These are phyloP conservation scores for Pseudopipra pipra DNA, from an alignment of 2,113 vertebrate species.

Conservation along the genomic window DNA sequence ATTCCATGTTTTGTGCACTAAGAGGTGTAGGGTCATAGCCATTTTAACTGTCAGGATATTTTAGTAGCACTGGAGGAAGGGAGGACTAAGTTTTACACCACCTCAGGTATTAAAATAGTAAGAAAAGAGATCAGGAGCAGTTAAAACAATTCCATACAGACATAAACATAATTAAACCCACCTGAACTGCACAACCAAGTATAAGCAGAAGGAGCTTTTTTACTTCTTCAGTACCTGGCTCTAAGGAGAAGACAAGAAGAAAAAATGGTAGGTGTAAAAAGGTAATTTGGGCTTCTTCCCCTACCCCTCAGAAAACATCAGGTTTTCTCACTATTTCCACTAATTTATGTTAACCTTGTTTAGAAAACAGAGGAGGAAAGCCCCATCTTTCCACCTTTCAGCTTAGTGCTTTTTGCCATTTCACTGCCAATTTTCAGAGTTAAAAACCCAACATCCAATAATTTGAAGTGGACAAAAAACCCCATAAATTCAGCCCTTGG, in stretches of 20 bases:
- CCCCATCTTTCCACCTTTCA: background rate
- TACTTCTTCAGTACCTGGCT: conserved; percentile 92
- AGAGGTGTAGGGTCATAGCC: background rate
- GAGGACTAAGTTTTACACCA: background rate
- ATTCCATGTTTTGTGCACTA: background rate
- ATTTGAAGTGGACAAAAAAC: background rate
- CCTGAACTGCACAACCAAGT: conserved; percentile 97
- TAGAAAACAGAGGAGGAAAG: background rate
- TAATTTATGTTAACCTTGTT: background rate
- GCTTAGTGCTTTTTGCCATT: background rate
- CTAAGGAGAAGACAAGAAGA: conserved; percentile 69
- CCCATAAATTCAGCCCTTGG: background rate
- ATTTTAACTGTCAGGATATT: background rate
- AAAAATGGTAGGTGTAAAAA: background rate
- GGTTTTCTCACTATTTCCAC: background rate
- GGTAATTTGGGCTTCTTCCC: background rate
- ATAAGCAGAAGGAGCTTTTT: conserved; percentile 92
- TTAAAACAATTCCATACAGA: background rate
- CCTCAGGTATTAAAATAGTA: background rate
- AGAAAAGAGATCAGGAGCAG: background rate
- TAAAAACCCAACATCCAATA: background rate
- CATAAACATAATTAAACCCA: conserved; percentile 55
- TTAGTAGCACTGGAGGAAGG: background rate
- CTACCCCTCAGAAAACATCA: background rate
- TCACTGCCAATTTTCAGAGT: background rate